Percentiles rank a stretch among this genome's conserved stretches.
Conservation (phyloP, 2,797 vertebrate genomes). For the Serranus cabrilla region DNA sequence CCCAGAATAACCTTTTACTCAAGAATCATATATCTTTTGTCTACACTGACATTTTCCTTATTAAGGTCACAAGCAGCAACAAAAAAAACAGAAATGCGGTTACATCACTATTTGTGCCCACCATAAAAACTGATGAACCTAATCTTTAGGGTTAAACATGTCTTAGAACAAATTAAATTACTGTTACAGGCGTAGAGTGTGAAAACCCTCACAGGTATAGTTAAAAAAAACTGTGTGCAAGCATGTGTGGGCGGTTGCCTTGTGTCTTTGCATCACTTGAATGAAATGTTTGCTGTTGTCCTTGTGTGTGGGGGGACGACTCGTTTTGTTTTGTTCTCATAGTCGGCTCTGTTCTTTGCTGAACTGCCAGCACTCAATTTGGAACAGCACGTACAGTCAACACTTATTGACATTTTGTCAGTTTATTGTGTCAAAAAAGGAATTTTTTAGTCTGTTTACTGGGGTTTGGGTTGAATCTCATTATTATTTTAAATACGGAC, state of each 20-base stretch:
- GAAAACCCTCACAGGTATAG: constrained; percentile 12
- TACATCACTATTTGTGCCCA: not conserved
- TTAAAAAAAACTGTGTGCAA: constrained; percentile 1
- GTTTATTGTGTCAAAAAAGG: not conserved
- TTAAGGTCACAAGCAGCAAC: not conserved
- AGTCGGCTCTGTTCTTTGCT: constrained; percentile 15
- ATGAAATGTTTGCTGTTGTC: constrained; percentile 54
- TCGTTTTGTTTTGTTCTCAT: constrained; percentile 35
- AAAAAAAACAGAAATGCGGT: not conserved
- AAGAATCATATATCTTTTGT: not conserved
- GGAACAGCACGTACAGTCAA: not conserved
- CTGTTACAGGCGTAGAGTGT: not conserved
- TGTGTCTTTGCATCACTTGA: constrained; percentile 56
- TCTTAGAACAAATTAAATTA: not conserved
- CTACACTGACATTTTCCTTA: not conserved
- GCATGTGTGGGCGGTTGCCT: constrained; percentile 31
- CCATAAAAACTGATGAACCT: not conserved
- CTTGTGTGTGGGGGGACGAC: constrained; percentile 5
- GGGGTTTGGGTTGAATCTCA: not conserved
- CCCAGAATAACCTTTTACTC: not conserved
- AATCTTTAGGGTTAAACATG: not conserved
- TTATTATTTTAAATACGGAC: too few species aligned
- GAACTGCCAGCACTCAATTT: constrained; percentile 1
- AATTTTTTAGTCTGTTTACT: not conserved
- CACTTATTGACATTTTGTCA: constrained; percentile 2